Percentiles rank a stretch among this genome's conserved stretches.
Evolutionary conservation across 2,113 vertebrate species (phyloP).

Genomic region (Gila orcuttii): DNA sequence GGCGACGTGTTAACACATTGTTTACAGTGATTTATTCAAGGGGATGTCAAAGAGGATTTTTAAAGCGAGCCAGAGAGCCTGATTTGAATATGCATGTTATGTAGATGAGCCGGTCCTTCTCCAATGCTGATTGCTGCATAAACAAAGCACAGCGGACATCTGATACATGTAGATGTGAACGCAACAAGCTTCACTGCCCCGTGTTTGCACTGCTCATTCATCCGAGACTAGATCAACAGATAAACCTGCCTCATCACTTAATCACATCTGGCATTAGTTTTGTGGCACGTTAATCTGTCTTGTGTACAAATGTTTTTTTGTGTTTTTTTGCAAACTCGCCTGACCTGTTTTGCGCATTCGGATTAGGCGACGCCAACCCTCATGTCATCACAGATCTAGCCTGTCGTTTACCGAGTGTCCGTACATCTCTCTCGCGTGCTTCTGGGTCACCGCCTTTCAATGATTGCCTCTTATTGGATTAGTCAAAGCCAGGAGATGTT

Average conservation of each 20-base stretch:
- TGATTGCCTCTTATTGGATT: slow-evolving; percentile 54
- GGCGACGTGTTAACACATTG: slow-evolving; percentile 32
- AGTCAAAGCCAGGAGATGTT: slow-evolving; percentile 34
- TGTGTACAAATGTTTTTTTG: slow-evolving; percentile 62
- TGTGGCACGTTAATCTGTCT: slow-evolving; percentile 37
- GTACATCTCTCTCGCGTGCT: background rate
- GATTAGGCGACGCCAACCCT: background rate
- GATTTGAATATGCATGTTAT: slow-evolving; percentile 58
- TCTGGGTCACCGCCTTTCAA: slow-evolving; percentile 42
- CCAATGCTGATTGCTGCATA: slow-evolving; percentile 50
- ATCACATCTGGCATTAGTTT: slow-evolving; percentile 48
- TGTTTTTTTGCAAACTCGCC: slow-evolving; percentile 30
- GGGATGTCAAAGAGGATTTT: slow-evolving; percentile 44
- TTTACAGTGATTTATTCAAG: slow-evolving; percentile 52
- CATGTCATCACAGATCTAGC: slow-evolving; percentile 15
- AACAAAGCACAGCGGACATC: slow-evolving; percentile 50
- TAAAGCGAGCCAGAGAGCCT: slow-evolving; percentile 41
- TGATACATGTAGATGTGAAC: slow-evolving; percentile 24
- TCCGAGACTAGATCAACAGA: slow-evolving; percentile 41
- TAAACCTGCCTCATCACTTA: slow-evolving; percentile 50
- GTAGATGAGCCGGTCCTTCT: slow-evolving; percentile 51
- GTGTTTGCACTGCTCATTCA: slow-evolving; percentile 47
- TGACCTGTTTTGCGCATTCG: slow-evolving; percentile 8
- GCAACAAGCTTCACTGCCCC: slow-evolving; percentile 27
- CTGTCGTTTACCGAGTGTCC: slow-evolving; percentile 37